These are phyloP conservation scores for Ceriagrion tenellum DNA, from an alignment of 2,888 invertebrate species.

Conservation along the genomic window DNA sequence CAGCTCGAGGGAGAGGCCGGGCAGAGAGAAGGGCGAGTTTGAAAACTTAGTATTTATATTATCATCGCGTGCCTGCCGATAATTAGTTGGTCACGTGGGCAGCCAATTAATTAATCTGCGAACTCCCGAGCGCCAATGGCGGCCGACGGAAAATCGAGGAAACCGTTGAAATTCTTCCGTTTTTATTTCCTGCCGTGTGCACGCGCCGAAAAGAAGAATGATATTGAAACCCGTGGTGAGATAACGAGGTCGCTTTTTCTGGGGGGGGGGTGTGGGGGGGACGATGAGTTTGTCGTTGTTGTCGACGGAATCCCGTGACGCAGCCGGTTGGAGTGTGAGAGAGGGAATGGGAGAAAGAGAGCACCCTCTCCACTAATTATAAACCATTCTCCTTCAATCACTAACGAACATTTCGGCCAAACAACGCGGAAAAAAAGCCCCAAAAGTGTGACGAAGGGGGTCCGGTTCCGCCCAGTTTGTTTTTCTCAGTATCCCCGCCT, in stretches of 20 bases:
- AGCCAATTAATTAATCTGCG: slow-evolving; percentile 27
- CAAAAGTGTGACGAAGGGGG: background rate
- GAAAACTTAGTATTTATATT: slow-evolving; percentile 28
- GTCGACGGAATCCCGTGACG: background rate
- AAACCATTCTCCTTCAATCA: background rate
- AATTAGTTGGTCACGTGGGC: slow-evolving; percentile 28
- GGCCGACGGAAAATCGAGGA: background rate
- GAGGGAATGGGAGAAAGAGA: background rate
- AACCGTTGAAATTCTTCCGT: background rate
- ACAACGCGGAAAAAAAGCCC: background rate
- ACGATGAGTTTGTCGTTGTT: background rate
- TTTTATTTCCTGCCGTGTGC: background rate
- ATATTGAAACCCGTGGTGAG: background rate
- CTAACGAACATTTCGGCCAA: background rate
- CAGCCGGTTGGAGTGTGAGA: background rate
- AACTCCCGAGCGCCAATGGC: background rate
- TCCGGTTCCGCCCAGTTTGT: background rate
- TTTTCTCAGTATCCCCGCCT: background rate
- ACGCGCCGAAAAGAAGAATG: slow-evolving; percentile 13
- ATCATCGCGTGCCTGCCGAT: slow-evolving; percentile 8
- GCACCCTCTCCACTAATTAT: background rate
- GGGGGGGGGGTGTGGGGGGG: background rate
- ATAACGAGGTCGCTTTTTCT: slow-evolving; percentile 17
- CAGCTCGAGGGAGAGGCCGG: background rate
- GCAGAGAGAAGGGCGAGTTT: background rate